phyloP scores from a whole-genome alignment of 2,113 vertebrate species.

The Pedionomus torquatus region DNA sequence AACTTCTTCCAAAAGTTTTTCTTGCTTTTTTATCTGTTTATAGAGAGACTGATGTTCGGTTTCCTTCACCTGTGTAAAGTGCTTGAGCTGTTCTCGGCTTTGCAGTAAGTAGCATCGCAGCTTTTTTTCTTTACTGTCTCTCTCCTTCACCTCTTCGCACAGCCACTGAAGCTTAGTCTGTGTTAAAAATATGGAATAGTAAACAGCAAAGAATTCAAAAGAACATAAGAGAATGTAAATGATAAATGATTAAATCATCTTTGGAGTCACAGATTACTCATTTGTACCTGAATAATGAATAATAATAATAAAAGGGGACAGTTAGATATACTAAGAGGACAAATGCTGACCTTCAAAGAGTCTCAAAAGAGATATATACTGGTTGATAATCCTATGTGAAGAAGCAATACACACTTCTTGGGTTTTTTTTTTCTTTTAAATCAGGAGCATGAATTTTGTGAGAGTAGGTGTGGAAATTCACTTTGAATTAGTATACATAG shows the following conservation, averaged over 20 bases:
- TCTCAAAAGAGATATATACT: not conserved
- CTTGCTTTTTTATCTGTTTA: constrained; percentile 85
- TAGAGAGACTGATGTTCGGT: constrained; percentile 80
- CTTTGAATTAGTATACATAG: not conserved
- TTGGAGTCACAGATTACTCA: not conserved
- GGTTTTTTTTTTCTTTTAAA: not conserved
- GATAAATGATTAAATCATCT: not conserved
- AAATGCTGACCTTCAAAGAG: not conserved
- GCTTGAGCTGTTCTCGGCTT: constrained; percentile 82
- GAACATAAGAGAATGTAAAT: not conserved
- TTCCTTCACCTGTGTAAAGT: constrained; percentile 78
- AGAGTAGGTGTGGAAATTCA: not conserved
- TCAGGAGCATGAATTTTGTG: not conserved
- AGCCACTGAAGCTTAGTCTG: constrained; percentile 89
- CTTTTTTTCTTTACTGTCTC: constrained; percentile 79
- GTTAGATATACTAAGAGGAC: not conserved
- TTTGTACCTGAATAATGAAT: not conserved
- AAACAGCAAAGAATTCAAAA: not conserved
- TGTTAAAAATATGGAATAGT: not conserved
- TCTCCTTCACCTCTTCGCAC: constrained; percentile 88
- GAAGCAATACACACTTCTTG: not conserved
- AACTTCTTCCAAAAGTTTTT: constrained; percentile 83
- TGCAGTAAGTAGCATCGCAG: constrained; percentile 78
- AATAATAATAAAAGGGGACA: not conserved
- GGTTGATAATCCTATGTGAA: not conserved